phyloP scores from a whole-genome alignment of 1,140 invertebrate genomes.

The Sinella curviseta region DNA sequence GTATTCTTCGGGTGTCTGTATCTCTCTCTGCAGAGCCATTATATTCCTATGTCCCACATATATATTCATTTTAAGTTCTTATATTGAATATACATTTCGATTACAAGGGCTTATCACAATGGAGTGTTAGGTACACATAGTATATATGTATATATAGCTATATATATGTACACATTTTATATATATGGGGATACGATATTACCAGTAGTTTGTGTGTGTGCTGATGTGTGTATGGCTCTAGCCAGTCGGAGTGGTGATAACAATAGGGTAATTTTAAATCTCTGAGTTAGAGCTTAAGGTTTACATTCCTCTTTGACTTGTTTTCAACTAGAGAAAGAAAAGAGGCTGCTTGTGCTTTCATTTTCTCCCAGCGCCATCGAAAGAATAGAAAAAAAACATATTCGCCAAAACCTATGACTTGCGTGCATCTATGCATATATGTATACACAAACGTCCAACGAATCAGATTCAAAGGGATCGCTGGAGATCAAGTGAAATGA shows the following conservation, averaged over 20 bases:
- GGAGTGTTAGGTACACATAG: too few relatives aligned
- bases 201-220: too few relatives aligned
- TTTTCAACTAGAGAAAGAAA: background rate
- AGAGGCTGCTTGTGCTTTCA: background rate
- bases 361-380: background rate
- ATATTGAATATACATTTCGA: too few relatives aligned
- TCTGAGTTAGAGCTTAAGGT: background rate
- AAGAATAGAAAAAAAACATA: background rate
- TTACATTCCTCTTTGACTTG: slow-evolving; percentile 24
- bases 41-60: too few relatives aligned
- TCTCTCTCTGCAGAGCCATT: too few relatives aligned
- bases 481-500: slow-evolving; percentile 20
- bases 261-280: slow-evolving; percentile 21
- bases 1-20: too few relatives aligned
- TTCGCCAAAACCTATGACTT: too few relatives aligned
- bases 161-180: too few relatives aligned
- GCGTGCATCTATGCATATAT: background rate
- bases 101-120: too few relatives aligned
- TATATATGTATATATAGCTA: too few relatives aligned
- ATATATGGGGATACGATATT: too few relatives aligned
- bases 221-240: background rate
- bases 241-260: background rate
- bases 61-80: too few relatives aligned
- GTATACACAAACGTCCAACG: background rate
- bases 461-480: slow-evolving; percentile 20